Conservation (phyloP, 2,888 invertebrate genomes). For the Aphrophora alni region DNA sequence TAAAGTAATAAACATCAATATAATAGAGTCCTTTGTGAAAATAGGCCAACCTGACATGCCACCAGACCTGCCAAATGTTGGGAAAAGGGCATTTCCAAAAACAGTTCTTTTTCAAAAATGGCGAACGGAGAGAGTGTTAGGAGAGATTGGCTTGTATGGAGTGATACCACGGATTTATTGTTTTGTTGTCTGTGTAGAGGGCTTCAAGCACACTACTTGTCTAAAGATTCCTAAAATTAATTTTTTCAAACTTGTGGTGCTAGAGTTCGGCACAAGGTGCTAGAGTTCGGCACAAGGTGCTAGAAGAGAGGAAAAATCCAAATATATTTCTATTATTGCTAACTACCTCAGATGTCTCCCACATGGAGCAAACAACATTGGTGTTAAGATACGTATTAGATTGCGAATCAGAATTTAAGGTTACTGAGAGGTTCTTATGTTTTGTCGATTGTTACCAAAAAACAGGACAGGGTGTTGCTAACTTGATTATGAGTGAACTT, state of each 20-base stretch:
- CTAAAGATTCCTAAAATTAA: too few relatives aligned
- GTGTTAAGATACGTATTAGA: too few relatives aligned
- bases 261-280: too few relatives aligned
- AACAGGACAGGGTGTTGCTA: conserved; percentile 40
- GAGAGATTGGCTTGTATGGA: conserved; percentile 28
- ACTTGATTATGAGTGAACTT: conserved; percentile 34
- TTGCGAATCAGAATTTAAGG: conserved; percentile 26
- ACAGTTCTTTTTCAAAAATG: conserved; percentile 25
- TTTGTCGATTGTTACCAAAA: conserved; percentile 37
- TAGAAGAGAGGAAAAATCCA: too few relatives aligned
- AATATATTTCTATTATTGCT: too few relatives aligned
- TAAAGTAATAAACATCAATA: conserved; percentile 14
- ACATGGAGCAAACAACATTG: conserved; percentile 44
- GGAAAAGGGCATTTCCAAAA: too few relatives aligned
- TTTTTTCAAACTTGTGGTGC: too few relatives aligned
- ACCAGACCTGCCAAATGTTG: too few relatives aligned
- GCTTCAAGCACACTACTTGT: too few relatives aligned
- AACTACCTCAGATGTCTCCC: conserved; percentile 43
- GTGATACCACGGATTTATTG: too few relatives aligned
- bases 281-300: too few relatives aligned
- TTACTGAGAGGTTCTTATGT: conserved; percentile 56
- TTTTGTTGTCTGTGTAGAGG: too few relatives aligned
- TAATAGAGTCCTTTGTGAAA: conserved; percentile 19
- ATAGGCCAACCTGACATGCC: not conserved
- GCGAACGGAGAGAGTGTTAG: conserved; percentile 19